Conservation (phyloP, 1,140 invertebrate species). For the Caenorhabditis briggsae region DNA sequence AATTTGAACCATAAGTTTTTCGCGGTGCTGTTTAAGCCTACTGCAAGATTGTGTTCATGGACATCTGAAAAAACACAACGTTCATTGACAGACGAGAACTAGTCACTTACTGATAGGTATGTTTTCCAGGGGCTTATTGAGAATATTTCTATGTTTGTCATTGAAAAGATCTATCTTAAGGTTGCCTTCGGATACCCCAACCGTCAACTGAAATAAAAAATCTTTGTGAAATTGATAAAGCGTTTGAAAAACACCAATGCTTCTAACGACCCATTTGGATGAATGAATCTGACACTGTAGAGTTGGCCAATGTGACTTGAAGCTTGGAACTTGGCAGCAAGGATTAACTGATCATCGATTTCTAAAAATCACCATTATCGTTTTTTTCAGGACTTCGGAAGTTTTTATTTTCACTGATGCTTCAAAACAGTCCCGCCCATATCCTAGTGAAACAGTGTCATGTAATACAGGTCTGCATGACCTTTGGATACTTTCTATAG, state of each 20-base stretch:
- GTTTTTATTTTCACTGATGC: no score
- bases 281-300: conserved; percentile 11
- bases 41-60: conserved; percentile 27
- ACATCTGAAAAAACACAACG: neutral
- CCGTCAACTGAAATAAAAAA: neutral
- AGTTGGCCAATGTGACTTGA: conserved; percentile 33
- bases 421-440: no score
- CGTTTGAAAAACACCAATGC: neutral
- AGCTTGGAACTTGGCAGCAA: conserved; percentile 19
- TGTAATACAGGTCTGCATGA: no score
- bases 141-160: neutral
- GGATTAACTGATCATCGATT: conserved; percentile 8
- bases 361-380: neutral
- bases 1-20: neutral
- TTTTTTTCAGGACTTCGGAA: neutral
- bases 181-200: neutral
- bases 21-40: neutral
- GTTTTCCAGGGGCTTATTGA: conserved; percentile 35
- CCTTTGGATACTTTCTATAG: no score
- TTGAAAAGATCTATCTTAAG: conserved; percentile 8
- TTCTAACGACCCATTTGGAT: neutral
- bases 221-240: neutral
- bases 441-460: no score
- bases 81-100: neutral
- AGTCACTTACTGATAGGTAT: conserved; percentile 3